phyloP scores from a whole-genome alignment of 2,797 vertebrate species.

The Decapterus maruadsi region DNA sequence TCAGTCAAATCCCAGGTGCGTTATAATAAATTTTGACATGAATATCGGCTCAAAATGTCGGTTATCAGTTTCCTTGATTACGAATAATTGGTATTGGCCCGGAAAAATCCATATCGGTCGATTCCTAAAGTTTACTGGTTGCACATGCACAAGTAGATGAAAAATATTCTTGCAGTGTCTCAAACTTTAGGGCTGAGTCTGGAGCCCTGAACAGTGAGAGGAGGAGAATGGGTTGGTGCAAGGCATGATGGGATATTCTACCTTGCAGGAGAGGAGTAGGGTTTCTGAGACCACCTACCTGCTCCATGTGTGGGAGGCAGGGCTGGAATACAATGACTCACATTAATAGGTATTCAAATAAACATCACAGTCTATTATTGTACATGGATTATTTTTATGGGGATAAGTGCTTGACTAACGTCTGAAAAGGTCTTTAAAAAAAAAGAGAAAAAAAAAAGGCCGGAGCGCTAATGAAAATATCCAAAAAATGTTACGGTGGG shows the following conservation, averaged over 20 bases:
- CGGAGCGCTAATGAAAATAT: not conserved
- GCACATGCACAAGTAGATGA: no score
- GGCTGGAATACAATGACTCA: conserved; percentile 26
- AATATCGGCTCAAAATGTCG: no score
- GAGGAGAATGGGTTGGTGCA: not conserved
- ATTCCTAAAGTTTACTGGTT: no score
- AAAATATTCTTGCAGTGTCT: no score
- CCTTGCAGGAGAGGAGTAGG: not conserved
- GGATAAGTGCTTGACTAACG: conserved; percentile 1
- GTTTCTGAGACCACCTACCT: conserved; percentile 36
- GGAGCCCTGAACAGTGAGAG: not conserved
- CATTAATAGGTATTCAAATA: conserved; percentile 49
- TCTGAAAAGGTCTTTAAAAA: conserved; percentile 18
- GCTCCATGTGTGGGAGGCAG: conserved; percentile 35
- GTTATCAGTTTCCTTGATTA: no score
- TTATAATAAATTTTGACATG: no score
- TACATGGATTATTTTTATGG: conserved; percentile 28
- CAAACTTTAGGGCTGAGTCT: no score
- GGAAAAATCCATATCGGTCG: no score
- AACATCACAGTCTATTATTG: conserved; percentile 39
- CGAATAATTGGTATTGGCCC: no score
- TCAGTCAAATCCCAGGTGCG: no score
- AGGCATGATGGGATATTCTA: conserved; percentile 9
- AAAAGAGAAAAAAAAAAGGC: conserved; percentile 31
- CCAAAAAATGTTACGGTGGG: conserved; percentile 1